These are phyloP conservation scores for Craterocephalus amniculus DNA, from an alignment of 2,797 vertebrate species.

Conservation along the genomic window DNA sequence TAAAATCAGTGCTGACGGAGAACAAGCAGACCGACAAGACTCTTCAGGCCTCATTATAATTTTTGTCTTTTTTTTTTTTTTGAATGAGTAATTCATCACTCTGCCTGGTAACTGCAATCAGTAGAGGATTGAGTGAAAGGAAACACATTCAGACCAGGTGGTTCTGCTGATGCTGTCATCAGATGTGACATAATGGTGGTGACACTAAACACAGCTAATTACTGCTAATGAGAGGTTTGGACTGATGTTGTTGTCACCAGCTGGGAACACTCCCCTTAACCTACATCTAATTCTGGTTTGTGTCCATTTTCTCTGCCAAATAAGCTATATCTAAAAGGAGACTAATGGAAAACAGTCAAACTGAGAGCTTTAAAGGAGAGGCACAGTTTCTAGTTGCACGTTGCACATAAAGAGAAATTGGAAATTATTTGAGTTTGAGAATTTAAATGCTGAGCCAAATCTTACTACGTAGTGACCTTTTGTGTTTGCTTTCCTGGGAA, in stretches of 20 bases:
- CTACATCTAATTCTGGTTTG: conserved; percentile 41
- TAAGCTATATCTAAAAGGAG: conserved; percentile 29
- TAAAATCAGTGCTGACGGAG: conserved; percentile 41
- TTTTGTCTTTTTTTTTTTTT: conserved; percentile 43
- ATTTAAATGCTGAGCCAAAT: conserved; percentile 38
- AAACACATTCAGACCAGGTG: conserved; percentile 61
- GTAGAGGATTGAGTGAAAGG: conserved; percentile 41
- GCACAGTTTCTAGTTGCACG: conserved; percentile 12
- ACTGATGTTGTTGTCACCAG: conserved; percentile 75
- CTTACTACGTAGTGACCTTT: conserved; percentile 56
- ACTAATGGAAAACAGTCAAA: conserved; percentile 26
- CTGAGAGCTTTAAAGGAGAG: neutral
- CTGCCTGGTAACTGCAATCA: conserved; percentile 64
- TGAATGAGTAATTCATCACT: conserved; percentile 59
- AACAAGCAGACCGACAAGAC: conserved; percentile 51
- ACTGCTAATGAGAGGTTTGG: conserved; percentile 75
- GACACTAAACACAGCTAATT: conserved; percentile 80
- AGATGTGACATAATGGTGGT: conserved; percentile 73
- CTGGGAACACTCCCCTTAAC: conserved; percentile 61
- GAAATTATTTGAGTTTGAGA: conserved; percentile 42
- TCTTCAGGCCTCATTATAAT: conserved; percentile 53
- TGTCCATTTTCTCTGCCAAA: conserved; percentile 42
- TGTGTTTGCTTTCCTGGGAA: conserved; percentile 66
- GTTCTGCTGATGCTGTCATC: conserved; percentile 64
- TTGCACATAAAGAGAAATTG: too few relatives aligned